Percentiles rank a stretch among this genome's conserved stretches.
Conservation (phyloP, 2,113 vertebrate species). For the Neopipo cinnamomea region DNA sequence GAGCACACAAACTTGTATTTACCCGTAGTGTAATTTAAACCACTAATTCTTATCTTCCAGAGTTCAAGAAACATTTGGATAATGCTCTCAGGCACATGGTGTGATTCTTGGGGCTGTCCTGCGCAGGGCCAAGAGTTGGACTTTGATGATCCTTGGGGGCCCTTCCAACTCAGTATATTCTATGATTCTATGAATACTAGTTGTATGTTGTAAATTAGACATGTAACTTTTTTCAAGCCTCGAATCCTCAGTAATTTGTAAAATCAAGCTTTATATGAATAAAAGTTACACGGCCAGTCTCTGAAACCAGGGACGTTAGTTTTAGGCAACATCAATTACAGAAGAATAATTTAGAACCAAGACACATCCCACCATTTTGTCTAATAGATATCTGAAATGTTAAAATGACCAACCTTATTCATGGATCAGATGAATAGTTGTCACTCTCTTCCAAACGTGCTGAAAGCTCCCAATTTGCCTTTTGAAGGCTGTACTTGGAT, state of each 20-base stretch:
- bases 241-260: neutral
- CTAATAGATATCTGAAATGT: neutral
- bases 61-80: neutral
- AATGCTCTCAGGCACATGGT: neutral
- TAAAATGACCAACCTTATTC: neutral
- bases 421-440: neutral
- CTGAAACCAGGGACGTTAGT: neutral
- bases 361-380: neutral
- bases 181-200: neutral
- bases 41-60: neutral
- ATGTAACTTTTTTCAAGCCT: neutral
- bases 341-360: neutral
- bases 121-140: neutral
- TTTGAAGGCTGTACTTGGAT: neutral
- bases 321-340: neutral
- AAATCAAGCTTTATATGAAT: neutral
- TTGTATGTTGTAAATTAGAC: neutral
- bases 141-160: neutral
- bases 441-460: neutral
- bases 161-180: neutral
- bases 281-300: neutral
- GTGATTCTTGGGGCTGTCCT: neutral
- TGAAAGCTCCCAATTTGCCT: neutral
- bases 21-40: neutral
- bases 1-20: neutral